A percentile compares a stretch with the other conserved stretches of the same genome.
These are phyloP conservation scores for Holcopasites calliopsidis DNA, from an alignment of 1,140 invertebrate genomes.

Conservation along the genomic window DNA sequence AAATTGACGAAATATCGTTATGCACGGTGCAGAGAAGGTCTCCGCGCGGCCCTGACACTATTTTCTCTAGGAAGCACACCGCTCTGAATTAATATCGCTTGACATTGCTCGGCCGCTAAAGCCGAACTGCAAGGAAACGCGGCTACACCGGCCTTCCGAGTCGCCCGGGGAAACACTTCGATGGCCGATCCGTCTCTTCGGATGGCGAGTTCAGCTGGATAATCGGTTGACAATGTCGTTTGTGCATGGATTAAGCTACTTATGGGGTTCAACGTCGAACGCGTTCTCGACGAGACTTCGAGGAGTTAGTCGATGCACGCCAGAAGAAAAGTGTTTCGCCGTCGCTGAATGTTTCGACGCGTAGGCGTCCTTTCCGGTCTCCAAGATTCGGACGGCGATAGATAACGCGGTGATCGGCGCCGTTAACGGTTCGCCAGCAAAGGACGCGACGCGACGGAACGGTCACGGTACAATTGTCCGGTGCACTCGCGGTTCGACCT, in stretches of 20 bases:
- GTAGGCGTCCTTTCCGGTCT: too few species aligned
- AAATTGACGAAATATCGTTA: conserved; percentile 39
- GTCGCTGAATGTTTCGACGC: too few species aligned
- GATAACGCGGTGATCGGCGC: neutral
- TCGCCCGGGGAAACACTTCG: conserved; percentile 2
- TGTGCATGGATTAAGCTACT: neutral
- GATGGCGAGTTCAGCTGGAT: neutral
- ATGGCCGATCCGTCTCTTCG: neutral
- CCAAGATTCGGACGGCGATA: too few species aligned
- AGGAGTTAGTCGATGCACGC: too few species aligned
- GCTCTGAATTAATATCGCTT: conserved; percentile 37
- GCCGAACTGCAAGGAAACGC: conserved; percentile 16
- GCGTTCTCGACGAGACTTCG: neutral
- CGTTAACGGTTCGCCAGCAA: neutral
- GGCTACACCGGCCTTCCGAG: conserved; percentile 10
- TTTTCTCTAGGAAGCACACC: conserved; percentile 41
- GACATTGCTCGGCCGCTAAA: conserved; percentile 26
- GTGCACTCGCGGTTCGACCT: conserved; percentile 6
- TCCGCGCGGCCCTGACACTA: conserved; percentile 22
- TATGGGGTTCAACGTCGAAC: neutral
- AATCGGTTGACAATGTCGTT: neutral
- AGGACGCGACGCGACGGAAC: neutral
- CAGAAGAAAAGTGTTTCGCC: neutral
- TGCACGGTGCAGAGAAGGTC: conserved; percentile 29
- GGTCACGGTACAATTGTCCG: neutral